Conservation (phyloP, 2,113 vertebrate species). For the Lamprologus sp. region DNA sequence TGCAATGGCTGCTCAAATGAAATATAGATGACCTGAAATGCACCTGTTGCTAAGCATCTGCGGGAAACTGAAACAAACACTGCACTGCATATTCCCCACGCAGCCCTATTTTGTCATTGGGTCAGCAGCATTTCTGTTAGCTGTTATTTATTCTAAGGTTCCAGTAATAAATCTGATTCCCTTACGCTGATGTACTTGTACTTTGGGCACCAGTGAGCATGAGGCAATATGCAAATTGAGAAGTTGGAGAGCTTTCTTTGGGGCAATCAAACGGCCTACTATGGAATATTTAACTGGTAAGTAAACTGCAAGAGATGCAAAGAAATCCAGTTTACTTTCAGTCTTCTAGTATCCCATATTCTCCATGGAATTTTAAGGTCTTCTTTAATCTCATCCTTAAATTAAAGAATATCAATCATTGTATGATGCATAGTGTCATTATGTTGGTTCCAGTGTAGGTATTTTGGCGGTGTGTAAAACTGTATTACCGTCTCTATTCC, state of each 20-base stretch:
- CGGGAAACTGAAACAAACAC: neutral
- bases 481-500: neutral
- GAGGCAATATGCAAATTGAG: neutral
- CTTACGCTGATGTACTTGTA: neutral
- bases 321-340: slow-evolving; percentile 1
- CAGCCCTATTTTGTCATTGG: neutral
- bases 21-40: slow-evolving; percentile 51
- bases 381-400: neutral
- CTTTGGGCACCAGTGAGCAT: neutral
- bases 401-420: neutral
- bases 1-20: slow-evolving; percentile 20
- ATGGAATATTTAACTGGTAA: neutral
- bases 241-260: neutral
- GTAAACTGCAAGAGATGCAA: neutral
- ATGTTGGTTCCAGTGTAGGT: neutral
- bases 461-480: neutral
- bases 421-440: neutral
- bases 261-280: neutral
- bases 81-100: neutral
- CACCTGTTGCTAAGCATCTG: slow-evolving; percentile 29
- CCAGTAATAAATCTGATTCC: slow-evolving; percentile 32
- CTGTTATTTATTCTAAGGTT: slow-evolving; percentile 32
- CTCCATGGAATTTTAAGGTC: neutral
- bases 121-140: slow-evolving; percentile 32
- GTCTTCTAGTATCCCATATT: neutral